A percentile compares a stretch with the other conserved stretches of the same genome.
These are phyloP conservation scores for Sinohyriopsis cumingii DNA, from an alignment of 2,888 invertebrate genomes.

Conservation along the genomic window DNA sequence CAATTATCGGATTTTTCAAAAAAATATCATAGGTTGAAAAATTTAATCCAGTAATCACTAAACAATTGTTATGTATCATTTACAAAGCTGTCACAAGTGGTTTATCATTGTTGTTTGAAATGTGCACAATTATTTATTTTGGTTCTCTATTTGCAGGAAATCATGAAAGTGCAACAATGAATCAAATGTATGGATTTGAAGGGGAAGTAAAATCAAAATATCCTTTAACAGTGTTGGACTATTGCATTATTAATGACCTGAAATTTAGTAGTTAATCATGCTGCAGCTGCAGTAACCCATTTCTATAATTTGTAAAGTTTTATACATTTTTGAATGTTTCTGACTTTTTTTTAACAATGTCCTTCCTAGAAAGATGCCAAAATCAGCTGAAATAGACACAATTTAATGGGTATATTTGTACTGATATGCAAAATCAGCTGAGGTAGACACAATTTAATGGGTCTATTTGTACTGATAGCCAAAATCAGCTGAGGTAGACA, in stretches of 20 bases:
- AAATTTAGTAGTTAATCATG: not conserved
- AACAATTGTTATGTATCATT: too few species aligned
- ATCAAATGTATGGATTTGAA: conserved; percentile 99
- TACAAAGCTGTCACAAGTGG: too few species aligned
- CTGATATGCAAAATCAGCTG: too few species aligned
- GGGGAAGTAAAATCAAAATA: conserved; percentile 98
- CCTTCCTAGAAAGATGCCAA: too few species aligned
- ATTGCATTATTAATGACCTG: not conserved
- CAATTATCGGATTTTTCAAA: not conserved
- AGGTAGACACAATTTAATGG: too few species aligned
- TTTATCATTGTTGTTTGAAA: not conserved
- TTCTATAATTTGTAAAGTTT: not conserved
- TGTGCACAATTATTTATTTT: conserved; percentile 8
- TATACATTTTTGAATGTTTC: not conserved
- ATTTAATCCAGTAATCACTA: not conserved
- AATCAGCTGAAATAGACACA: too few species aligned
- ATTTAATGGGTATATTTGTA: too few species aligned
- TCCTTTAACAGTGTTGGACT: conserved; percentile 58
- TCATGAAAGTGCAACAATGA: conserved; percentile 98
- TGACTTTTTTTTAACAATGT: too few species aligned
- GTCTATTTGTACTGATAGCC: too few species aligned
- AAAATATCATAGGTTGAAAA: not conserved
- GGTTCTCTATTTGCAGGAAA: conserved; percentile 81
- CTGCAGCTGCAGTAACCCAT: not conserved
- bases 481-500: too few species aligned